Evolutionary conservation across 2,797 vertebrate species (phyloP), one percentile per base, ranked within the genome.

Genomic region (Spea hammondii): DNA sequence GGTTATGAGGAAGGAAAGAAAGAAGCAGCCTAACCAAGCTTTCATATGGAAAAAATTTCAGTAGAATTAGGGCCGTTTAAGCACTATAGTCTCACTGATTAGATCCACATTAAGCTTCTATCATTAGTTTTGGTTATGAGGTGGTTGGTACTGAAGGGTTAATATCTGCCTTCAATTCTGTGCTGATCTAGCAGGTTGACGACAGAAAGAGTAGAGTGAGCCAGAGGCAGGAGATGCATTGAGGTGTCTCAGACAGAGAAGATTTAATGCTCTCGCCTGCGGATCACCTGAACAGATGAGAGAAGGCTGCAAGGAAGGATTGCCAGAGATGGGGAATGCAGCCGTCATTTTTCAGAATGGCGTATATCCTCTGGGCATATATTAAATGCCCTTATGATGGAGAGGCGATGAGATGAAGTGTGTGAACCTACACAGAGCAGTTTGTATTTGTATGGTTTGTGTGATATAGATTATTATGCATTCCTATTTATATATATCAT

Each of bases 281-380:
- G 88, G 90, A 88, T 89, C 88, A 92, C 90, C 90, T 93, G 89
- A 90, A 87, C 91, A 91, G 92, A 91, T 90, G 90, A 92, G 87
- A 85, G 80, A 77, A 0, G 85, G 84, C 88, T 88, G 79, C 87
- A 87, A 89, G 87, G 84, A 84, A 86, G 88, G 88, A 87, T 87
- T 84, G 84, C 86, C 88, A 86, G 91, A 92, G 92, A 90, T 91
- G 86, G 89, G 88, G 90, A 68, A 91, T 86, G 89, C 87, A 89
- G 88, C 75, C 65, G 87, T 92, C 91, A 92, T 93, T 92, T 93
- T 93, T 93, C 92, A 93, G 87, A 84, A 85, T 89, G 89, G 83
- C 88, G 89, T 84, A 79, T 89, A 84, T 85, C 87, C 90, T 88
- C 84, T 84, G 86, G 88, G 88, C 88, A 90, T 89, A 87, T 89